Percentiles rank a stretch among this genome's conserved stretches.
Conservation (phyloP, 2,797 vertebrate species). For the Lacerta agilis region DNA sequence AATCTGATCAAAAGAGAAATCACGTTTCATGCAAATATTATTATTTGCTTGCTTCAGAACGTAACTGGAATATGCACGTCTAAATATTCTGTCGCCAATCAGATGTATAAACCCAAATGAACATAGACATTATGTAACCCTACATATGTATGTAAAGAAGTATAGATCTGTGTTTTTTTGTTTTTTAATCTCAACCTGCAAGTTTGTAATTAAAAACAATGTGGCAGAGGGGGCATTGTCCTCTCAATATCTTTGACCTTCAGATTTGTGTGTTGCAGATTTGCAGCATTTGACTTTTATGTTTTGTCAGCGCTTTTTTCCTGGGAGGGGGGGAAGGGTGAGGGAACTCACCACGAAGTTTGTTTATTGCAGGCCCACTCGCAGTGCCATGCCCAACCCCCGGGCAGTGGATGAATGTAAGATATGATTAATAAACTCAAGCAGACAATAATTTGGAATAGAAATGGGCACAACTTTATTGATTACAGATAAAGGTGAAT, state of each 20-base stretch:
- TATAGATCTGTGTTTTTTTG: conserved; percentile 28
- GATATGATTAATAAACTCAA: too few relatives aligned
- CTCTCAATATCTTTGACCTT: background rate
- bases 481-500: too few relatives aligned
- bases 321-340: too few relatives aligned
- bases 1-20: conserved; percentile 63
- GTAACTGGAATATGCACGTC: conserved; percentile 39
- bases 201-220: background rate
- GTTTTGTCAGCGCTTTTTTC: too few relatives aligned
- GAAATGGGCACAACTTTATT: too few relatives aligned
- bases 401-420: too few relatives aligned
- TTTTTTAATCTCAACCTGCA: background rate
- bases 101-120: conserved; percentile 39
- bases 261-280: background rate
- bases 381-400: too few relatives aligned
- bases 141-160: conserved; percentile 44
- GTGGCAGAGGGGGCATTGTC: background rate
- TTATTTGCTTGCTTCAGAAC: conserved; percentile 50
- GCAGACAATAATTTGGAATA: too few relatives aligned
- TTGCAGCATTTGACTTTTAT: background rate
- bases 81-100: conserved; percentile 26
- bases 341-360: too few relatives aligned
- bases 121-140: background rate
- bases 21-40: background rate
- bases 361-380: too few relatives aligned